Evolutionary conservation across 2,113 vertebrate genomes (phyloP).

Genomic region (Notothenia rossii): DNA sequence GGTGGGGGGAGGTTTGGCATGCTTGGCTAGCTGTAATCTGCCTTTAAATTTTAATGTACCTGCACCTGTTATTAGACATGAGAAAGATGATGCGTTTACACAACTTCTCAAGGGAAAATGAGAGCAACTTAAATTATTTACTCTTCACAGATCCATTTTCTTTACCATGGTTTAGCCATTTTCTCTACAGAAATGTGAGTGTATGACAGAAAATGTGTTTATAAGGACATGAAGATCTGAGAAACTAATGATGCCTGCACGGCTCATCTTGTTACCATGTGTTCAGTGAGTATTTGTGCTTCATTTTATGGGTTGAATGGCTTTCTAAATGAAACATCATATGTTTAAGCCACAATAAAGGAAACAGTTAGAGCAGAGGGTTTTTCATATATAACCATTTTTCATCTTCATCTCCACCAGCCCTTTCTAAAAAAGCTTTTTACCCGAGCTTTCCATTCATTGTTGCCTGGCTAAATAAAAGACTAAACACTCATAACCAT

Average conservation of each 20-base stretch:
- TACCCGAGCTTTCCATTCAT: constrained; percentile 45
- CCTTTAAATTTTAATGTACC: constrained; percentile 49
- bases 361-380: constrained; percentile 18
- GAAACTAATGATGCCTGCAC: constrained; percentile 20
- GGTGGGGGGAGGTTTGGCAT: background rate
- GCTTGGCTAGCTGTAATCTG: constrained; percentile 33
- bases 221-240: background rate
- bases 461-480: constrained; percentile 50
- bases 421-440: constrained; percentile 50
- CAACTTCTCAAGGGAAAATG: constrained; percentile 39
- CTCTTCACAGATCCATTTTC: background rate
- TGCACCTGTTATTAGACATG: constrained; percentile 47
- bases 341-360: constrained; percentile 55
- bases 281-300: constrained; percentile 33
- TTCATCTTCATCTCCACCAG: constrained; percentile 44
- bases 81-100: constrained; percentile 43
- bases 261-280: constrained; percentile 17
- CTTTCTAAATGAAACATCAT: constrained; percentile 40
- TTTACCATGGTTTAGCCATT: constrained; percentile 5
- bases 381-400: constrained; percentile 8
- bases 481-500: constrained; percentile 46
- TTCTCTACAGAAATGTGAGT: background rate
- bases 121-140: constrained; percentile 48
- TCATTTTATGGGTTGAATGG: constrained; percentile 51
- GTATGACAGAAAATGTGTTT: background rate